Evolutionary conservation across 2,888 invertebrate genomes (phyloP), one percentile per base, ranked within the genome.

Genomic region (Nymphalis urticae): DNA sequence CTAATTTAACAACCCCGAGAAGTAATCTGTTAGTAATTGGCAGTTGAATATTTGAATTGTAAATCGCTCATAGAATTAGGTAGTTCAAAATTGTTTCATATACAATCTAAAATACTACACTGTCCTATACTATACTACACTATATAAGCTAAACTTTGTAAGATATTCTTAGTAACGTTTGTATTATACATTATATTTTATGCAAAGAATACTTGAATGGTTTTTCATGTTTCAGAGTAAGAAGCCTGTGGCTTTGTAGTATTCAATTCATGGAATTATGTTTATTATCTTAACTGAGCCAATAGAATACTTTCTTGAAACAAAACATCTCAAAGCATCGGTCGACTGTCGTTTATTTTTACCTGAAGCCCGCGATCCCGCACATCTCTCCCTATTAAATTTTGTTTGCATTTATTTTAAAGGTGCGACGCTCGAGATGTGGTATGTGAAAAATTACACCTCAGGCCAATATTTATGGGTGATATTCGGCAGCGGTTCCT

Each of bases 381-480:
- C 87, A 92, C 92, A 91, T 90, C 92, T 92, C 91, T 92, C 92
- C 92, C 92, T 92, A 92, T 92, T 92, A 92, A 91, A 92, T 92
- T 92, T 92, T 92, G 92, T 92, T 92, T 92, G 92, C 92, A 92
- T 92, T 92, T 92, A 92, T 92, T 92, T 92, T 92, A 90, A 92
- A 92, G 92, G 92, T 92, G 92, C 92, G 92, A 91, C 91, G 91
- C 86, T 87, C 90, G 88, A 85, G 91, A 90, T 89, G 85, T 89
- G 92, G 92, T 92, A 92, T 92, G 92, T 92, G 92, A 92, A 92
- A 92, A 92, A 92, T 92, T 92, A 92, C 92, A 92, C 92, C 92
- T 92, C 90, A 89, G 87, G 83, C 92, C 92, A 92, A 92, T 92
- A 92, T 92, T 92, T 92, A 92, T 92, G 92, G 92, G 89, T 91